phyloP scores from a whole-genome alignment of 2,797 vertebrate genomes.

The Oreonectes daqikongensis region DNA sequence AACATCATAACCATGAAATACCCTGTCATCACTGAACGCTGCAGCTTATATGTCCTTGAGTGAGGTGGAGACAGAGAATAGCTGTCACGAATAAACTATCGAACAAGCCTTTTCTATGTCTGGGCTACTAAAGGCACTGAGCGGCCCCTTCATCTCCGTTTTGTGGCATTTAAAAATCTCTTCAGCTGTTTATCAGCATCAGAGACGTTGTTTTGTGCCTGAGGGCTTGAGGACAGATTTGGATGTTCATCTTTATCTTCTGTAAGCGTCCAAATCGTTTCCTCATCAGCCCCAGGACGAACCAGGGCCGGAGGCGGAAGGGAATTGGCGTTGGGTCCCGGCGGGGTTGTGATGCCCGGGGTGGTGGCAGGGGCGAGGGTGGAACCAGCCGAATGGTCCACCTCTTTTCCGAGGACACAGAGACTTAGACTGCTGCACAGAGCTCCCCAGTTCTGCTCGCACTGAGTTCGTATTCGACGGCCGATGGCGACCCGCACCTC shows the following conservation, averaged over 20 bases:
- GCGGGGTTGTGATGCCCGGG: conserved; percentile 41
- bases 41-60: conserved; percentile 20
- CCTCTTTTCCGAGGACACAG: conserved; percentile 71
- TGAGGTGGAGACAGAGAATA: neutral
- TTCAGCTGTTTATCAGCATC: conserved; percentile 55
- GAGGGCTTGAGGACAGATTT: conserved; percentile 55
- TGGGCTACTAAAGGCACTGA: neutral
- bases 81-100: neutral
- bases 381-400: conserved; percentile 22
- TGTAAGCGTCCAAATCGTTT: conserved; percentile 34
- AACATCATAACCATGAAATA: conserved; percentile 11
- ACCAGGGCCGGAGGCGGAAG: conserved; percentile 47
- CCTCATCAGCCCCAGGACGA: conserved; percentile 53
- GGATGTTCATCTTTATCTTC: conserved; percentile 53
- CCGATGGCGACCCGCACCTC: conserved; percentile 84
- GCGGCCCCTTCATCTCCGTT: conserved; percentile 37
- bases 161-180: conserved; percentile 39
- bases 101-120: conserved; percentile 6
- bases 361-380: conserved; percentile 42
- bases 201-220: conserved; percentile 63
- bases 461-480: conserved; percentile 83
- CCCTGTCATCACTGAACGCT: conserved; percentile 13
- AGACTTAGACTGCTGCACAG: conserved; percentile 86
- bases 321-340: conserved; percentile 35
- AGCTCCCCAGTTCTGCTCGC: conserved; percentile 89